Evolutionary conservation across 2,888 invertebrate genomes (phyloP), one percentile per base, ranked within the genome.

Genomic region (Lithosia quadra): DNA sequence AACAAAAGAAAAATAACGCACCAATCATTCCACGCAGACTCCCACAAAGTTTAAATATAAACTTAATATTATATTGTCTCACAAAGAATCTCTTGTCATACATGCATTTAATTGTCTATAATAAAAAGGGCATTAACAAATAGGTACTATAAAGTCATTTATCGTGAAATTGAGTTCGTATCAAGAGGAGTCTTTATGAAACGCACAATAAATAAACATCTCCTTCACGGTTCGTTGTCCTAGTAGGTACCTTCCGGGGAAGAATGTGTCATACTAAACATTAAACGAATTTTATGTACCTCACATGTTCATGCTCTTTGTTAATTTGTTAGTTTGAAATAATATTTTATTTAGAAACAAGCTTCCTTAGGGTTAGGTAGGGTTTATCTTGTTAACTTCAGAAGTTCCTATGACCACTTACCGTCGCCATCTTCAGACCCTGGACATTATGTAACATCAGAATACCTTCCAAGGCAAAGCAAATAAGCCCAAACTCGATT

Each of bases 41-140:
- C 80, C 81, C 81, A 73, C 81, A 66, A 68, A 77, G 60, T 33
- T 74, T 72, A 71, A 77, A 77, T 73, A 79, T 80, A 79, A 72
- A 73, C 67, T 69, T 76, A 63, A 71, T 80, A 49, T 75, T 76
- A 72, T 75, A 74, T 70, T 61, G 67, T 69, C 65, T 33, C 34
- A 65, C 67, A 64, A 61, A 68, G 70, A 69, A 69, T 65, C 70
- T 34, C 43, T 57, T 55, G 39, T 61, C 61, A 55, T 57, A 24
- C 39, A 67, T 72, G n/a, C 65, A 77, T 59, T 72, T 79, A 73
- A 68, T 75, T 80, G 66, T 70, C 63, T 67, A 62, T 71, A 73
- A 78, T 78, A 77, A 78, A 74, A 77, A 65, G 21, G 53, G 63
- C 69, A 71, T 80, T 59, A 72, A 73, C 69, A 60, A 75, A 73